Conservation (phyloP, 2,113 vertebrate species). For the Acrocephalus arundinaceus region DNA sequence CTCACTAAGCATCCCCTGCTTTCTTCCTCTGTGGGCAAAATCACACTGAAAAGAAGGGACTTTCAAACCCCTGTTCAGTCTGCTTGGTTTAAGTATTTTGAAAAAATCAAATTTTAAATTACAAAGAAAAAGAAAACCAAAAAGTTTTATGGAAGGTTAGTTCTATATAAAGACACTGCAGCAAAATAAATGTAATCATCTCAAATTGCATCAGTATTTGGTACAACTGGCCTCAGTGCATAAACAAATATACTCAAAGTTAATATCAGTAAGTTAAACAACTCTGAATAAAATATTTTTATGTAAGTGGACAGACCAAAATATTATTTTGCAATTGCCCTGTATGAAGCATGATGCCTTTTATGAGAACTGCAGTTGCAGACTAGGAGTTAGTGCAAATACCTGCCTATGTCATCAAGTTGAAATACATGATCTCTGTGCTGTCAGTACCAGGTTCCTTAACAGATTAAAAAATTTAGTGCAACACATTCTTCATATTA, state of each 20-base stretch:
- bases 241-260: slow-evolving; percentile 3
- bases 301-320: neutral
- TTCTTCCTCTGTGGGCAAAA: neutral
- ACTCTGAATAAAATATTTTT: slow-evolving; percentile 17
- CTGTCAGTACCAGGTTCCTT: neutral
- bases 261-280: neutral
- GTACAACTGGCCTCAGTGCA: neutral
- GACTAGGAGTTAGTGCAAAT: neutral
- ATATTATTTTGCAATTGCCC: neutral
- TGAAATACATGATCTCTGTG: neutral
- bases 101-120: neutral
- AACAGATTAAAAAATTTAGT: neutral
- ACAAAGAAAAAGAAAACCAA: neutral
- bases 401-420: neutral
- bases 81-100: neutral
- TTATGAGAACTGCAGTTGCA: neutral
- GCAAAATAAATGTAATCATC: neutral
- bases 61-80: neutral
- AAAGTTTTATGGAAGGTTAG: neutral
- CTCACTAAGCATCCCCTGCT: neutral
- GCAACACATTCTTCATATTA: neutral
- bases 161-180: neutral
- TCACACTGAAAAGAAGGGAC: neutral
- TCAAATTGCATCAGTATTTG: neutral
- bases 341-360: neutral